These are phyloP conservation scores for Drosophila kanekoi DNA, from an alignment of 2,888 invertebrate genomes.

Conservation along the genomic window DNA sequence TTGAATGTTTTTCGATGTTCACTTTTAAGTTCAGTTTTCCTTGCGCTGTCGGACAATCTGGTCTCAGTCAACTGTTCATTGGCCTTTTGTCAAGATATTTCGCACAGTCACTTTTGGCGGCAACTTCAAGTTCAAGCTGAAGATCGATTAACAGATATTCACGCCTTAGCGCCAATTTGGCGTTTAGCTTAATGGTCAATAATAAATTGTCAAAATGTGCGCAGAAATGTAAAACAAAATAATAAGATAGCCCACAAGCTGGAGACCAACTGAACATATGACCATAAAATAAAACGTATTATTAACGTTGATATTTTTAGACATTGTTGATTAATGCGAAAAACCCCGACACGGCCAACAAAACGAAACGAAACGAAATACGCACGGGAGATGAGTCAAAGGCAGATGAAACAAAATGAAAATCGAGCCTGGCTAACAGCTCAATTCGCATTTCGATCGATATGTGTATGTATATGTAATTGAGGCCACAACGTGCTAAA, in stretches of 20 bases:
- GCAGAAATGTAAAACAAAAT: constrained; percentile 21
- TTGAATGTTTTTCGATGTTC: too few species aligned
- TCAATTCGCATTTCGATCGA: constrained; percentile 65
- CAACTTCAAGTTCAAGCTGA: constrained; percentile 48
- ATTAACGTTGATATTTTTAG: constrained; percentile 56
- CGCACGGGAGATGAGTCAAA: constrained; percentile 70
- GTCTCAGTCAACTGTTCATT: constrained; percentile 40
- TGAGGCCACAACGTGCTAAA: constrained; percentile 72
- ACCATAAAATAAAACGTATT: constrained; percentile 46
- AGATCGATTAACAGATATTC: constrained; percentile 66
- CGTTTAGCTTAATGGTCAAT: constrained; percentile 73
- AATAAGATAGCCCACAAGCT: too few species aligned
- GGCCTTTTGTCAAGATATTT: constrained; percentile 41
- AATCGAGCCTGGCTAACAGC: too few species aligned
- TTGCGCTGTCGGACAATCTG: neutral
- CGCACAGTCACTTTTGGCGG: constrained; percentile 37
- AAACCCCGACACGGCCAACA: constrained; percentile 61
- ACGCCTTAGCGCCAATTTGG: constrained; percentile 75
- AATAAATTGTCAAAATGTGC: constrained; percentile 67
- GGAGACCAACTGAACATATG: constrained; percentile 19
- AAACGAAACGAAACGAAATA: constrained; percentile 43
- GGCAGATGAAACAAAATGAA: constrained; percentile 3
- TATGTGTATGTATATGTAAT: too few species aligned
- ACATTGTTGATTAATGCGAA: constrained; percentile 70
- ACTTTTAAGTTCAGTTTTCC: too few species aligned